These are phyloP conservation scores for Vultur gryphus DNA, from an alignment of 2,797 vertebrate genomes.

Conservation along the genomic window DNA sequence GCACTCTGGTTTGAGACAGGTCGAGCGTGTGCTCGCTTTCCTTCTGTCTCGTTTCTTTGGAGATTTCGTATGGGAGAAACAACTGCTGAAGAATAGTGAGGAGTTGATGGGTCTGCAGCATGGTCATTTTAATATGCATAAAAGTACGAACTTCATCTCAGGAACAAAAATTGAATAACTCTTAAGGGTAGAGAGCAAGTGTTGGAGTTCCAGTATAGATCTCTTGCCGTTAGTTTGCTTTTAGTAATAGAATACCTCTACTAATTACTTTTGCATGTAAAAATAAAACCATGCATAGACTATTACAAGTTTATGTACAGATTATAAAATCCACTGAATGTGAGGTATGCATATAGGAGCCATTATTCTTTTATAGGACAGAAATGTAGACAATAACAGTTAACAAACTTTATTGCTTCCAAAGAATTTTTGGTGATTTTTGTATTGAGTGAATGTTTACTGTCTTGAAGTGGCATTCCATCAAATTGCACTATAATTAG, in stretches of 20 bases:
- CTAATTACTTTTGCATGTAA: neutral
- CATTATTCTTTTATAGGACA: neutral
- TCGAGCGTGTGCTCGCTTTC: neutral
- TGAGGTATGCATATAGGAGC: neutral
- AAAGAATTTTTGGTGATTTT: neutral
- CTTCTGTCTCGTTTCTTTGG: neutral
- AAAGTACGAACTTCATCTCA: fast-evolving
- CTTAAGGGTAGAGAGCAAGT: neutral
- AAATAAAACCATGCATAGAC: neutral
- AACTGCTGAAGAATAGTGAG: neutral
- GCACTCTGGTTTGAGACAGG: neutral
- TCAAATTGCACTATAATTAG: neutral
- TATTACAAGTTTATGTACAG: neutral
- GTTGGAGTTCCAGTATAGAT: neutral
- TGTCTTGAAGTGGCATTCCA: neutral
- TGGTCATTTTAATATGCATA: neutral
- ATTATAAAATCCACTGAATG: neutral
- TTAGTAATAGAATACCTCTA: neutral
- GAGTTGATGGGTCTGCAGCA: neutral
- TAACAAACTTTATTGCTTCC: neutral
- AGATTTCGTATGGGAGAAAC: neutral
- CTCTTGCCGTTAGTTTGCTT: neutral
- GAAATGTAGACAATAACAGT: neutral
- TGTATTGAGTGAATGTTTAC: neutral
- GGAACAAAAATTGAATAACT: neutral